Evolutionary conservation across 2,888 invertebrate genomes (phyloP).

Genomic region (Papilio gigon): DNA sequence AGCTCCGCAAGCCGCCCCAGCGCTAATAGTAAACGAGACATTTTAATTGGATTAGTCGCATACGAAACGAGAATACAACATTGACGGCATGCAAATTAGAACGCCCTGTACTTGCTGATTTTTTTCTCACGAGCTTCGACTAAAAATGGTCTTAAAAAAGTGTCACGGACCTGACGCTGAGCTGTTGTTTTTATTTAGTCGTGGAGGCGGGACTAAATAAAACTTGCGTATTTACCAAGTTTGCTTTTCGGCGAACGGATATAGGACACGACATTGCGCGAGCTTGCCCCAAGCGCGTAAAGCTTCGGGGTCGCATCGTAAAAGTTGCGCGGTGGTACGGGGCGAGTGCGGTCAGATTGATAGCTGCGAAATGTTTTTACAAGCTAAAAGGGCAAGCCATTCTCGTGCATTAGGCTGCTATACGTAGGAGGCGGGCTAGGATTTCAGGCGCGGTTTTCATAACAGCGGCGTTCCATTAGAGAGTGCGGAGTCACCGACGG

Average conservation of each 20-base stretch:
- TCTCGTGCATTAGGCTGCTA: constrained; percentile 29
- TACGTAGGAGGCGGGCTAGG: neutral
- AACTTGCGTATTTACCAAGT: neutral
- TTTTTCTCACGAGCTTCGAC: constrained; percentile 19
- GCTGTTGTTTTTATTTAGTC: constrained; percentile 19
- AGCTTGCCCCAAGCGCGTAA: neutral
- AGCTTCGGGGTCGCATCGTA: neutral
- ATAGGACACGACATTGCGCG: constrained; percentile 2
- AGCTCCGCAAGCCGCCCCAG: neutral
- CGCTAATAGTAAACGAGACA: constrained; percentile 25
- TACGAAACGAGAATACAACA: constrained; percentile 27
- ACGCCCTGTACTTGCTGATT: constrained; percentile 26
- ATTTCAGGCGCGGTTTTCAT: constrained; percentile 46
- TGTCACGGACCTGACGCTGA: constrained; percentile 24
- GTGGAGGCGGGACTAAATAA: constrained; percentile 1
- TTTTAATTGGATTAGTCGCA: constrained; percentile 30
- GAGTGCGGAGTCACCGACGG: constrained; percentile 48
- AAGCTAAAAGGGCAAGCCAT: constrained; percentile 27
- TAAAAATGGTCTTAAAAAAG: constrained; percentile 33
- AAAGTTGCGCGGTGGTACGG: constrained; percentile 12
- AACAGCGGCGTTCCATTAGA: constrained; percentile 58
- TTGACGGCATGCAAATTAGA: constrained; percentile 29
- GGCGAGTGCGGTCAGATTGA: constrained; percentile 23
- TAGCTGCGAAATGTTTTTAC: constrained; percentile 30
- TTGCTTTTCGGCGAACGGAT: neutral